Base-by-base conservation (phyloP, 2,888 invertebrate genomes). In the Quadroppia sp. region DNA sequence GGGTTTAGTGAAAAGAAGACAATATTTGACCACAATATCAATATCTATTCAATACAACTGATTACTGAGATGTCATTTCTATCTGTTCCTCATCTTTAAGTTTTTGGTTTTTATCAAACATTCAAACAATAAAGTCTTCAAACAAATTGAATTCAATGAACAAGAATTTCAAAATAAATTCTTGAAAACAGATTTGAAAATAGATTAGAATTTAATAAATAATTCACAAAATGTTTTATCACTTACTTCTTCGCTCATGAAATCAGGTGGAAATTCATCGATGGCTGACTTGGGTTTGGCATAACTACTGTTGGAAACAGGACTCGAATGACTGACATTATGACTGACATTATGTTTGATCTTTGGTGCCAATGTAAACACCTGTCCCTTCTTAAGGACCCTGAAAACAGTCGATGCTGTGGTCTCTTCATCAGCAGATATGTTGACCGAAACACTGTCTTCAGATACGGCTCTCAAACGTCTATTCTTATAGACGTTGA, bases 211-310 rank as follows among this genome's bases (percentile, higher is more conserved):
- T n/a, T n/a, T n/a, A n/a, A n/a, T n/a, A n/a, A n/a, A n/a, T n/a
- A n/a, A n/a, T n/a, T n/a, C n/a, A n/a, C n/a, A n/a, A n/a, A n/a
- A n/a, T n/a, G 13, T 11, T 56, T 4, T 2, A 50, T 20, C 4
- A 30, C 53, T 73, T 69, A 73, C 73, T n/a, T 71, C 56, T 23
- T 74, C 71, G 25, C 32, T 40, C 74, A 74, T 74, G 36, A 56
- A 74, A 40, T 74, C 74, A 2, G 71, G 13, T 3, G 74, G 74
- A 59, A 74, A 74, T 48, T 74, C 74, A 70, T 53, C 36, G 25
- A 73, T 73, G 7, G 73, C 73, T 36, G 73, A 73, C 36, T 42
- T 53, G 1, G 48, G 2, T 23, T 20, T 40, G 17, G 17, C 20
- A 13, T 17, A 9, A 15, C 15, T 45, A 45, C 15, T 2, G 15